Base-by-base conservation (phyloP, 1,140 invertebrate species). In the Littorina saxatilis region DNA sequence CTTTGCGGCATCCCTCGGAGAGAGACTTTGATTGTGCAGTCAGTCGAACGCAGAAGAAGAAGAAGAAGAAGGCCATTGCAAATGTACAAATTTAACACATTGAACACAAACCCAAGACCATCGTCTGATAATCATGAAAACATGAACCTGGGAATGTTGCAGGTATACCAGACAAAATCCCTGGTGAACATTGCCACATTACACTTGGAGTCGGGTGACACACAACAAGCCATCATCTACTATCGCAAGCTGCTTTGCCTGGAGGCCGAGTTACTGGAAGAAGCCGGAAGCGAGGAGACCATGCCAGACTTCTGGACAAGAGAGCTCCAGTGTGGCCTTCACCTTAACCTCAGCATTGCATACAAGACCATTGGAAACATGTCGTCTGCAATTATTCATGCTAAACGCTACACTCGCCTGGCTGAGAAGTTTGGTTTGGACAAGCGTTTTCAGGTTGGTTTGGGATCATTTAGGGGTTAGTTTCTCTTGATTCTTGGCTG, bases 301-400 rank as follows among this genome's bases (percentile, higher is more conserved):
- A 80, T 90, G 68, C 88, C 89, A 23, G 88, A 90, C 40, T 91
- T 88, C 79, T 92, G 91, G 91, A 92, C 90, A 0, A 83, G 82
- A 77, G 88, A 91, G 75, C 85, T 92, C 0, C 88, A 90, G 74
- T 90, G 89, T 84, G 91, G 88, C 13, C 79, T 91, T 20, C 88
- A 90, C 82, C 79, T 92, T n/a, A 92, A 92, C 84, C 80, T 91
- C 0, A 92, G 91, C 81, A 90, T 91, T 61, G 91, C 90, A 0
- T 92, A 92, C 87, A 91, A 91, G 81, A 83, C 86, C 27, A 90
- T 91, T 32, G 90, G 90, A 15, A 88, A 88, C 70, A 87, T 91
- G 85, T 79, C 84, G 13, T 72, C 86, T n/a, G 91, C 91, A 2
- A 82, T 89, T 1, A 79, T 66, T 32, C 88, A 92, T 84, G 91